Conservation (phyloP, 1,140 invertebrate genomes). For the Heliothis subflexa region DNA sequence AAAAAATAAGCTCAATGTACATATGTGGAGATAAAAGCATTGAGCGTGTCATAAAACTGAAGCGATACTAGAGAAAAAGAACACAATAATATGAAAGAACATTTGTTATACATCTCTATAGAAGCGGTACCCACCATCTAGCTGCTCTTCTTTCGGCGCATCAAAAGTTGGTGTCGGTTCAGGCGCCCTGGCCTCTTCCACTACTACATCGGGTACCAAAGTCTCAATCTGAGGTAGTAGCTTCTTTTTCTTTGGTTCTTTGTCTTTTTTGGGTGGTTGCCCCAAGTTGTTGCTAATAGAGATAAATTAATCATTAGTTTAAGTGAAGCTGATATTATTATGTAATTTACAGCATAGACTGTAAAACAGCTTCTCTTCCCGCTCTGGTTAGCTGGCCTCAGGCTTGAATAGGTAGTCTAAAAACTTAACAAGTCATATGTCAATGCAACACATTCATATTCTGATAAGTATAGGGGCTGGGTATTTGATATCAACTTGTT, state of each 20-base stretch:
- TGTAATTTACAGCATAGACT: too few relatives aligned
- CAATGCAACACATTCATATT: too few relatives aligned
- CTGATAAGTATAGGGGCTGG: too few relatives aligned
- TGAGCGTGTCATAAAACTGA: constrained; percentile 11
- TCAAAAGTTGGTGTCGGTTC: constrained; percentile 55
- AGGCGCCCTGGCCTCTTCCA: constrained; percentile 52
- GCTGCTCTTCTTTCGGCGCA: constrained; percentile 55
- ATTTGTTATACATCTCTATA: constrained; percentile 8
- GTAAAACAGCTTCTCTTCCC: too few relatives aligned
- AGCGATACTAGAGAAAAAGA: not conserved
- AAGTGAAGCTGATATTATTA: not conserved
- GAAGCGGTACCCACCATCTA: constrained; percentile 63
- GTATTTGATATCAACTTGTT: too few relatives aligned
- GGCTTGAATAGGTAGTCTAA: too few relatives aligned
- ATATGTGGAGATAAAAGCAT: not conserved
- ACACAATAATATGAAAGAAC: not conserved
- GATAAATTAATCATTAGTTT: constrained; percentile 2
- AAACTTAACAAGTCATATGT: too few relatives aligned
- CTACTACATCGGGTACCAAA: constrained; percentile 42
- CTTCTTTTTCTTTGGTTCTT: constrained; percentile 87
- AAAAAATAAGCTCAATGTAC: constrained; percentile 11
- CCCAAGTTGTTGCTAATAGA: constrained; percentile 58
- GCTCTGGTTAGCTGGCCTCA: too few relatives aligned
- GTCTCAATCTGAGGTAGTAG: constrained; percentile 55
- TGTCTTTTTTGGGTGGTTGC: constrained; percentile 80